Evolutionary conservation across 2,888 invertebrate genomes (phyloP), one percentile per base, ranked within the genome.

Genomic region (Escarpia spicata): DNA sequence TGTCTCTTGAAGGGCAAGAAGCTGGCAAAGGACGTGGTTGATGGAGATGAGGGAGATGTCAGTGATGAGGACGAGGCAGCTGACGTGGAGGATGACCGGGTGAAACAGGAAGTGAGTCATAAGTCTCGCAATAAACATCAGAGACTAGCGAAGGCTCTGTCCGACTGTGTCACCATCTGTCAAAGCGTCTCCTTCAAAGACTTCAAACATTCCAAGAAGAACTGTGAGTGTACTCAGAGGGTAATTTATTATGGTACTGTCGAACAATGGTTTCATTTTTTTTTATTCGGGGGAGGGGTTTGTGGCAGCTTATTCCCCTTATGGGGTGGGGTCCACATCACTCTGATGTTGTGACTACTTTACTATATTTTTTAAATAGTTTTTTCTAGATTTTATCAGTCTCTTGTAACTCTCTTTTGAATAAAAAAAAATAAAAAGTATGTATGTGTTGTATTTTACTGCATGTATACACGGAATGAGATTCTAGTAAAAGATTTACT

Each of bases 101-200:
- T 91, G 4, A 91, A 90, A 15, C 92, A 60, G 91, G 92, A 93
- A 45, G 89, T 75, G 90, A 91, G 91, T n/a, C 90, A 75, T 3
- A 93, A 93, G 92, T 93, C 92, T 31, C 94, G 94, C 92, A 93
- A 93, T 58, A 93, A 94, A 31, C 95, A 96, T 92, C 93, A 95
- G 90, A 96, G 96, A 92, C 94, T 96, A 45, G 95, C 95, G 37
- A 94, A 94, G 12, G 95, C 96, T 93, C 95, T 97, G 93, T 96
- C 96, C 90, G 96, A 96, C 93, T 95, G 95, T 92, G 96, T 97
- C 43, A 95, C 95, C 93, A 95, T 96, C 94, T 96, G 96, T 92
- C 96, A 96, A 93, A 96, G 96, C 92, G 96, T 96, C 43, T 95
- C 96, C 91, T 97, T 97, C 95, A 95, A 96, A 52, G 95, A 95